These are phyloP conservation scores for Hyperoplus lanceolatus DNA, from an alignment of 2,797 vertebrate species.

Conservation along the genomic window DNA sequence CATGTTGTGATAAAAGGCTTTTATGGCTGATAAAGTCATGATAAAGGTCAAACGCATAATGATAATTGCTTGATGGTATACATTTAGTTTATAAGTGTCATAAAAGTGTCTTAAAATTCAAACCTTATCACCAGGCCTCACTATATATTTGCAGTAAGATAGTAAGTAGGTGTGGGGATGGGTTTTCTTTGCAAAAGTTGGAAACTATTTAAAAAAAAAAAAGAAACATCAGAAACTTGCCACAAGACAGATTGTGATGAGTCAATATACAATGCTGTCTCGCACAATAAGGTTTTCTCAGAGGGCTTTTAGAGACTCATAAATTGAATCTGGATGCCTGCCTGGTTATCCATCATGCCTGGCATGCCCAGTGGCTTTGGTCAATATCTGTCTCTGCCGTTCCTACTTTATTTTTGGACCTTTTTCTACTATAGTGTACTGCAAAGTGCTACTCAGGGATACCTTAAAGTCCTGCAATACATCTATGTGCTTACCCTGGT, in stretches of 20 bases:
- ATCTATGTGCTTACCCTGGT: neutral
- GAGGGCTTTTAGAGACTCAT: constrained; percentile 56
- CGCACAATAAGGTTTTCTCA: constrained; percentile 42
- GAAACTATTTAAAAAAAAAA: too few relatives aligned
- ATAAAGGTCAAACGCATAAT: constrained; percentile 34
- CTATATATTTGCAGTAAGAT: neutral
- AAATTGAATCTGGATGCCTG: constrained; percentile 59
- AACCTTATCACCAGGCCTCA: neutral
- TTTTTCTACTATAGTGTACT: neutral
- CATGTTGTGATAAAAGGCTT: constrained; percentile 32
- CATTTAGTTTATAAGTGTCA: neutral
- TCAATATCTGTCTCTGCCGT: constrained; percentile 39
- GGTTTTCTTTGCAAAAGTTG: neutral
- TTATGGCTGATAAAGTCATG: constrained; percentile 31
- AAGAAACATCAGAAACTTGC: constrained; percentile 8
- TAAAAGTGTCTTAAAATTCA: constrained; percentile 8
- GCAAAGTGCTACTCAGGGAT: neutral
- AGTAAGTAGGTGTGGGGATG: neutral
- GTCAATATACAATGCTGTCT: constrained; percentile 36
- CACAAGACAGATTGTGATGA: constrained; percentile 43
- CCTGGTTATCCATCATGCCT: constrained; percentile 55
- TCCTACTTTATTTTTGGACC: constrained; percentile 7
- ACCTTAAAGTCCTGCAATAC: neutral
- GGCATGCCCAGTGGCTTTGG: constrained; percentile 22
- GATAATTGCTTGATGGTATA: constrained; percentile 30